Conservation (phyloP, 2,888 invertebrate species). For the Pecten maximus region DNA sequence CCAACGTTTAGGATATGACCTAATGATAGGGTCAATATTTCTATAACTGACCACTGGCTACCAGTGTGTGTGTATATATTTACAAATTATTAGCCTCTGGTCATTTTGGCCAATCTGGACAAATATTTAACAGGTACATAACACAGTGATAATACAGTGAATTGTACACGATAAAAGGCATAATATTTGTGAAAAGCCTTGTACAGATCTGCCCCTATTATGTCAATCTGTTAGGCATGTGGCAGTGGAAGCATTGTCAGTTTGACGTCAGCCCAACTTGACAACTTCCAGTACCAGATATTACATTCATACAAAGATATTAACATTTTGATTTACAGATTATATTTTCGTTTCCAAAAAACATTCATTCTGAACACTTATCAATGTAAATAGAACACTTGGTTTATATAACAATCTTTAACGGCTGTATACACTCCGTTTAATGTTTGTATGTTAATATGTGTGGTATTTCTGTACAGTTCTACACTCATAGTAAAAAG, state of each 20-base stretch:
- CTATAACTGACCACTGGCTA: not conserved
- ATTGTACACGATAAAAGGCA: not conserved
- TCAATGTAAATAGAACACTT: too few species aligned
- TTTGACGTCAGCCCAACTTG: not conserved
- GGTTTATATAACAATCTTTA: too few species aligned
- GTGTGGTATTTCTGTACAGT: too few species aligned
- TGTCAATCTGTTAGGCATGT: not conserved
- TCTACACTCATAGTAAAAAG: too few species aligned
- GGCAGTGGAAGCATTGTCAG: not conserved
- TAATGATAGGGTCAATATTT: not conserved
- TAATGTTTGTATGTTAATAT: too few species aligned
- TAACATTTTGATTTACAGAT: too few species aligned
- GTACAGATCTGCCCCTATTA: not conserved
- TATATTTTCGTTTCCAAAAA: too few species aligned
- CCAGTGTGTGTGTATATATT: not conserved
- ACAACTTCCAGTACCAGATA: too few species aligned
- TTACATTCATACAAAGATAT: too few species aligned
- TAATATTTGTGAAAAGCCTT: not conserved
- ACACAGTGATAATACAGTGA: not conserved
- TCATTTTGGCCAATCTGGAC: not conserved
- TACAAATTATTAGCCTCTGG: not conserved
- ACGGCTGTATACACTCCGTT: too few species aligned
- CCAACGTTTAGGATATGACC: not conserved
- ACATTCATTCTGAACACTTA: too few species aligned
- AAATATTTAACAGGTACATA: slow-evolving; percentile 21